Base-by-base conservation (phyloP, 2,888 invertebrate genomes). In the Polymixis flavicincta region DNA sequence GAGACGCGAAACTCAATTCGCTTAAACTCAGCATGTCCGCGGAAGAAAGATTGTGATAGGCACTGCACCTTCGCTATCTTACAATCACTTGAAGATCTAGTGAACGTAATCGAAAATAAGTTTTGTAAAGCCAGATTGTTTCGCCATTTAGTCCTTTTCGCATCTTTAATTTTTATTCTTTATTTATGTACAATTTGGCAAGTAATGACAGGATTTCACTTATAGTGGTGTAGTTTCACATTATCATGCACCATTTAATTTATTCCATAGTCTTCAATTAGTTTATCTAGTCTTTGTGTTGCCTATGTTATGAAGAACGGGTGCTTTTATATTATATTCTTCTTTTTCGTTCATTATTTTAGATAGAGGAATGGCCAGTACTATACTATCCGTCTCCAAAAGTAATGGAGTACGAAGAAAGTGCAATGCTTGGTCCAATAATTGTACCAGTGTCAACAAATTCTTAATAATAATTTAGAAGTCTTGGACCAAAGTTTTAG, bases 141-240 rank as follows among this genome's bases (percentile, higher is more conserved):
- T 71, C 28, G 32, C 28, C 60, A 37, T 59, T 59, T 22, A 52
- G 37, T 67, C 32, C 8, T 52, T 48, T 25, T 48, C 14, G 42
- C 48, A 52, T 37, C 1, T 42, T 59, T 70, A 0, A 54, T 63
- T 70, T 70, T 63, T 48, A 25, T 28, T 60, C 50, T n/a, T 4
- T 59, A 28, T 37, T 37, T 71, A 52, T 50, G 14, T 45, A 11
- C 1, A 28, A 48, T 66, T 45, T 63, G 22, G 48, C 2, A 71
- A 45, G 17, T 45, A 59, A 50, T 57, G 32, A 59, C 54, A 76
- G 25, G 25, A 37, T 76, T 72, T 54, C n/a, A 32, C 45, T 13
- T 19, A 72, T 32, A 60, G 83, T 84, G 84, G 83, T 82, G 84
- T 85, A 79, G 84, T 85, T 81, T 66, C 42, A 45, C 42, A 57